These are phyloP conservation scores for Monomorium pharaonis DNA, from an alignment of 1,140 invertebrate species.

Conservation along the genomic window DNA sequence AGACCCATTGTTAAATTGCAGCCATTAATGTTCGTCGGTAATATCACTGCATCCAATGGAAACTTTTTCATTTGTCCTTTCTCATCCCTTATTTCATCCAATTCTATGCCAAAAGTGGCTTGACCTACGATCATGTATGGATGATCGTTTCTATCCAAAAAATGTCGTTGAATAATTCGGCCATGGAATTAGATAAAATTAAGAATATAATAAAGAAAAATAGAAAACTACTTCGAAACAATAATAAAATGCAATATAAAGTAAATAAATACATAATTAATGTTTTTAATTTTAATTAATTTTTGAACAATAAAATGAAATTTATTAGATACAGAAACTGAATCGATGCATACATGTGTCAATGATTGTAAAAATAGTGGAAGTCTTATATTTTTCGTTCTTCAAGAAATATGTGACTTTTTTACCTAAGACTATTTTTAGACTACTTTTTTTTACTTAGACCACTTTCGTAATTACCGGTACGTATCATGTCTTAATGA, in stretches of 20 bases:
- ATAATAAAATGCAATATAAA: neutral
- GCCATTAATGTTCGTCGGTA: neutral
- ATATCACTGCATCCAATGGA: neutral
- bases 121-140: neutral
- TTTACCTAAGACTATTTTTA: too few species aligned
- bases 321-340: neutral
- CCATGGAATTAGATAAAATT: neutral
- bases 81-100: neutral
- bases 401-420: too few species aligned
- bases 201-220: neutral
- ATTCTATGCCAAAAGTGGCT: neutral
- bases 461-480: too few species aligned
- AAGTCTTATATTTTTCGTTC: too few species aligned
- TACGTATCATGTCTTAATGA: neutral
- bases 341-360: too few species aligned
- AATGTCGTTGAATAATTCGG: neutral
- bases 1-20: neutral
- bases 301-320: neutral
- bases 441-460: too few species aligned
- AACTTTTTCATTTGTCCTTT: neutral
- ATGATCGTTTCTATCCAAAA: neutral
- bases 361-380: too few species aligned
- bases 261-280: neutral
- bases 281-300: neutral
- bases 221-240: neutral